Base-by-base conservation (phyloP, 2,113 vertebrate genomes). In the Sinocyclocheilus rhinocerous region DNA sequence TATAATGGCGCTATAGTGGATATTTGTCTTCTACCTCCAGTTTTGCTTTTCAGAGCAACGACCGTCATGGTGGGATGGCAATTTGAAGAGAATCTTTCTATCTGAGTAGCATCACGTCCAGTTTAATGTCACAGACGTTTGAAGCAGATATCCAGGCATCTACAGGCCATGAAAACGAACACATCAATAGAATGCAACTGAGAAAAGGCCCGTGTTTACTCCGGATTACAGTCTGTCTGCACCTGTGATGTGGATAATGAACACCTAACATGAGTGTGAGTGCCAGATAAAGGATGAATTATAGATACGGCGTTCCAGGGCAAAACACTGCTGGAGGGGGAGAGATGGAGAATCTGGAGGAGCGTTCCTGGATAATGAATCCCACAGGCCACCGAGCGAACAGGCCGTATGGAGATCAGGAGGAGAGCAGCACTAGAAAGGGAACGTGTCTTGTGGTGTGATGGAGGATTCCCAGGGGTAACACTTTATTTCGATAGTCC, bases 201-300 rank as follows among this genome's bases (percentile, higher is more conserved):
- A 77, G 75, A 24, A 3, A 29, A 61, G 33, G 52, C 26, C 26
- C 8, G 1, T 45, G 79, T 81, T 93, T 94, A 92, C 91, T 88
- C 91, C 92, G 91, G 92, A 92, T 92, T 89, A 90, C 89, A 89
- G 90, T 92, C 91, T 91, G 90, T 91, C 89, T 91, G 89, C 67
- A 88, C 89, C 90, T 92, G 91, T 92, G 92, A 94, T 91, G 93
- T 92, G 91, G 92, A 87, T 90, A 89, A 88, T 50, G 87, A 92
- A 86, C 91, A 90, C 85, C 85, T 5, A 91, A 89, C 88, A 87
- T 77, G 89, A 93, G 91, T 93, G 92, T 24, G 82, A 93, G 91
- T 77, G 84, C 88, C 91, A 93, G 93, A 94, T 92, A 93, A 92
- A 91, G 92, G 92, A 93, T 93, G 92, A 93, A 93, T 94, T 93